phyloP scores from a whole-genome alignment of 2,113 vertebrate species.

The Raphicerus campestris region DNA sequence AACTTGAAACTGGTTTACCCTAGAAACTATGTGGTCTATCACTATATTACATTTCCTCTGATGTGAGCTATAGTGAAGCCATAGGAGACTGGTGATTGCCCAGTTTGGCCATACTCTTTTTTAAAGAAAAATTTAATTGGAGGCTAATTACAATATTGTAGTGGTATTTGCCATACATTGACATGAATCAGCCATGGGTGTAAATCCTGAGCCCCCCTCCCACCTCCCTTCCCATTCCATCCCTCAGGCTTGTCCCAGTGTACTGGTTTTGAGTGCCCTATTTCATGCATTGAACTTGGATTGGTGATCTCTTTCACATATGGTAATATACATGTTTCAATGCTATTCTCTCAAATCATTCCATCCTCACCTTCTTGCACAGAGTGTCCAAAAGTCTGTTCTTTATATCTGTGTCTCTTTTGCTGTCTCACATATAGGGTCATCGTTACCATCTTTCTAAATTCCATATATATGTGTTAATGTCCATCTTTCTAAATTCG shows the following conservation, averaged over 20 bases:
- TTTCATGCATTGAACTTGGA: not conserved
- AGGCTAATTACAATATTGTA: not conserved
- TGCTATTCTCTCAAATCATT: not conserved
- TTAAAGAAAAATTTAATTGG: not conserved
- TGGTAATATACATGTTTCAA: not conserved
- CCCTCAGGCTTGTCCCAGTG: not conserved
- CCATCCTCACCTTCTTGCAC: not conserved
- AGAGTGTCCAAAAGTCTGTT: not conserved
- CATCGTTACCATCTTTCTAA: not conserved
- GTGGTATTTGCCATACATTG: not conserved
- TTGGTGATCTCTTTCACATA: not conserved
- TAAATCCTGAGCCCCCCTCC: not conserved
- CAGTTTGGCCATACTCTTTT: not conserved
- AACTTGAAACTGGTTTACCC: not conserved
- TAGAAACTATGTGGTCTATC: not conserved
- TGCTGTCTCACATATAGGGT: not conserved
- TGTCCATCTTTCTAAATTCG: not conserved
- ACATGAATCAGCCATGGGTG: not conserved
- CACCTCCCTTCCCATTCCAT: not conserved
- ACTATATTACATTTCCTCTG: not conserved
- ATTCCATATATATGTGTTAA: not conserved
- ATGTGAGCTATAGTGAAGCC: not conserved
- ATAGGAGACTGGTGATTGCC: not conserved
- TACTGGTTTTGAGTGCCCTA: not conserved
- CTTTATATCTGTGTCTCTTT: not conserved